Evolutionary conservation across 2,113 vertebrate species (phyloP).

Genomic region (Bubalus kerabau): DNA sequence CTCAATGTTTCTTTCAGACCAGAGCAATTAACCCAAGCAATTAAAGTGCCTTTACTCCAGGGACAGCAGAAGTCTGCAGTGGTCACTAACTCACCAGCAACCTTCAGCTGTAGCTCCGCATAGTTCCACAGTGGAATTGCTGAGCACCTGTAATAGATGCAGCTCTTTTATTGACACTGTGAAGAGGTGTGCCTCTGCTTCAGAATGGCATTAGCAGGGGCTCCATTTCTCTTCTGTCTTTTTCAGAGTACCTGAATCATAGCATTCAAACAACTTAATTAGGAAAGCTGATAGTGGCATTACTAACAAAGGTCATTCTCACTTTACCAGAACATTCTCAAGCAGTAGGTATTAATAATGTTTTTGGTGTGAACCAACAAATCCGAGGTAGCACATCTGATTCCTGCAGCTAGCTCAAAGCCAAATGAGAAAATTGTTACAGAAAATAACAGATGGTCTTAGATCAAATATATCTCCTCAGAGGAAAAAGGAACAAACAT

Average conservation of each 20-base stretch:
- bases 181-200: neutral
- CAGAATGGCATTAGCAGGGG: neutral
- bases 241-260: neutral
- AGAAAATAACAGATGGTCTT: conserved; percentile 11
- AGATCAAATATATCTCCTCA: neutral
- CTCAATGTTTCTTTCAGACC: neutral
- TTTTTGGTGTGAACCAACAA: neutral
- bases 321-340: neutral
- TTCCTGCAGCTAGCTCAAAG: neutral
- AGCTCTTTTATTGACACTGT: neutral
- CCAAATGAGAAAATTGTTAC: neutral
- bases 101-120: no score
- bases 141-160: neutral
- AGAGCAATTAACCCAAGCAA: neutral
- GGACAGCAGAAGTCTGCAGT: neutral
- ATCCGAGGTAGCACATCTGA: neutral
- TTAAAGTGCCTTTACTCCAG: neutral
- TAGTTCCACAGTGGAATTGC: neutral
- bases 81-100: neutral
- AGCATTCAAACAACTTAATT: neutral
- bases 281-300: neutral
- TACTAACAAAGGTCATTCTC: neutral
- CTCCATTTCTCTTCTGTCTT: neutral
- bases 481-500: neutral
- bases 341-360: neutral